Conservation (phyloP, 2,888 invertebrate genomes). For the Acanthosepion esculentum region DNA sequence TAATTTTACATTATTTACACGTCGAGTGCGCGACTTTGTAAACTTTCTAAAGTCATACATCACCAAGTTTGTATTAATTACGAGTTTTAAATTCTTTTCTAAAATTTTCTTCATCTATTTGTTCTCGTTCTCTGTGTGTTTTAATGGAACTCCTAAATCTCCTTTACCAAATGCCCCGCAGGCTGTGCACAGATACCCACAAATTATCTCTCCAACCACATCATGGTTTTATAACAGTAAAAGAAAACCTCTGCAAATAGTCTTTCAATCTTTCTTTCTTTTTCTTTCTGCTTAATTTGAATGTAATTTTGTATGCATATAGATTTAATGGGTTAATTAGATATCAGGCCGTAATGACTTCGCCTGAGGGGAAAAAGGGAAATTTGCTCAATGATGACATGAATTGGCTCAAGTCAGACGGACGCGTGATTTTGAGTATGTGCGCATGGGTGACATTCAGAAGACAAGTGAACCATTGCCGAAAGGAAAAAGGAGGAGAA, state of each 20-base stretch:
- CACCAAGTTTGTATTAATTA: no score
- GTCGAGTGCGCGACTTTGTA: no score
- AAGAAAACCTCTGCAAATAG: neutral
- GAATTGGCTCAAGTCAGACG: neutral
- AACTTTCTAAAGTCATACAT: no score
- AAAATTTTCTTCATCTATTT: no score
- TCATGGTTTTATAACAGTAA: neutral
- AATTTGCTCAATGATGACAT: neutral
- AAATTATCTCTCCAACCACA: neutral
- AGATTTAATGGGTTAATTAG: conserved; percentile 33
- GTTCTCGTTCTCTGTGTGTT: no score
- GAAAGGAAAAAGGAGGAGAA: neutral
- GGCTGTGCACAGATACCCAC: neutral
- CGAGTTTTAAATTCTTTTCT: no score
- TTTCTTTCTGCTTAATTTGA: neutral
- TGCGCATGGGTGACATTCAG: neutral
- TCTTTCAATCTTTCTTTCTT: neutral
- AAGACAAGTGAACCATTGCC: neutral
- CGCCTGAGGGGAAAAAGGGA: neutral
- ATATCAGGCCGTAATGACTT: neutral
- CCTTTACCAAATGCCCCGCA: neutral
- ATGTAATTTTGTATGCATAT: neutral
- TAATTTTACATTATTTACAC: no score
- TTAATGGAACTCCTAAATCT: no score
- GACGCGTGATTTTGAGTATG: neutral